Evolutionary conservation across 2,797 vertebrate genomes (phyloP).

Genomic region (Chanos chanos): DNA sequence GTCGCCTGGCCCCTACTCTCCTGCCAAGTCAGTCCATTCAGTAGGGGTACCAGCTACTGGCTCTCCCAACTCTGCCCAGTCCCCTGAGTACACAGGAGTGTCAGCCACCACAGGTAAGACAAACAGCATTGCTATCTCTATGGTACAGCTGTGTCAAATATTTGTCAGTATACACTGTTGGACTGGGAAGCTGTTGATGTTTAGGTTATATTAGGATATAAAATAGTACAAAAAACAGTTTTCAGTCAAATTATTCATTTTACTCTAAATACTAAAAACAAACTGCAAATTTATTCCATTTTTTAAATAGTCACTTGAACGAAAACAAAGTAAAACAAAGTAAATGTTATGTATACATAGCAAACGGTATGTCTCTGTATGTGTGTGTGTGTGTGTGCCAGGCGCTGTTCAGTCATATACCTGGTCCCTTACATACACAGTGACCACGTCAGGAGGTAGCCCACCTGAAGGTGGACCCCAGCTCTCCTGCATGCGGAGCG

Average conservation of each 20-base stretch:
- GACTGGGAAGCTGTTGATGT: no score
- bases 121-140: not conserved
- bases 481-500: conserved; percentile 89
- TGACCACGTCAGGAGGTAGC: conserved; percentile 91
- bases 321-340: no score
- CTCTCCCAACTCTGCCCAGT: conserved; percentile 83
- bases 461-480: conserved; percentile 85
- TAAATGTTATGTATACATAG: conserved; percentile 23
- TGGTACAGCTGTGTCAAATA: not conserved
- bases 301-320: conserved; percentile 2
- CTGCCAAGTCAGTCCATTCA: conserved; percentile 84
- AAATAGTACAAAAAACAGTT: no score
- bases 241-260: no score
- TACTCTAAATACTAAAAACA: no score
- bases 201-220: no score
- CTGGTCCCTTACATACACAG: conserved; percentile 99
- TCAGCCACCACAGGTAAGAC: conserved; percentile 81
- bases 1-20: conserved; percentile 87
- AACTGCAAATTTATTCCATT: not conserved
- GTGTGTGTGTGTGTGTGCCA: conserved; percentile 72
- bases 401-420: conserved; percentile 99
- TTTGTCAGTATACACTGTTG: no score
- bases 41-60: conserved; percentile 79
- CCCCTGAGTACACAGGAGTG: conserved; percentile 83
- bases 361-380: conserved; percentile 55